Percentiles rank a stretch among this genome's conserved stretches.
Conservation (phyloP, 1,140 invertebrate species). For the Lordiphosa mommai region DNA sequence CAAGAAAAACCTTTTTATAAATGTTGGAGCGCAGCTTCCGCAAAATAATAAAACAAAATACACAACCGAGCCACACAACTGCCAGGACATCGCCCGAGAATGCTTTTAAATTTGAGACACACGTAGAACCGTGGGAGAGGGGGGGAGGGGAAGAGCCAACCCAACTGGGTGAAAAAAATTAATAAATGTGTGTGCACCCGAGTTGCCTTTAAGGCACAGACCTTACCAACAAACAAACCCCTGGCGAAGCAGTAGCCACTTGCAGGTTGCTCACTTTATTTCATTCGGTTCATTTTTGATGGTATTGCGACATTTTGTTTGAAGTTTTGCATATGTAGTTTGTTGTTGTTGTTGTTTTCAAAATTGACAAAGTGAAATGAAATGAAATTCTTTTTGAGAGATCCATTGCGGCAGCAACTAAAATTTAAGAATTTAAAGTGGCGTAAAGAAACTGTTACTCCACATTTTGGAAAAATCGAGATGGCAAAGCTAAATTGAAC, state of each 20-base stretch:
- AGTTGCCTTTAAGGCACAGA: slow-evolving; percentile 39
- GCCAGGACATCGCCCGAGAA: slow-evolving; percentile 44
- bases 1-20: slow-evolving; percentile 76
- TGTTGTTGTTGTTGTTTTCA: background rate
- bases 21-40: slow-evolving; percentile 63
- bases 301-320: background rate
- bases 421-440: no score
- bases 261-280: slow-evolving; percentile 26
- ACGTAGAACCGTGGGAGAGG: slow-evolving; percentile 1
- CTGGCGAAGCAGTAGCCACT: slow-evolving; percentile 13
- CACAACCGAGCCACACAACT: slow-evolving; percentile 25
- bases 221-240: slow-evolving; percentile 17
- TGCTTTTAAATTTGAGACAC: slow-evolving; percentile 56
- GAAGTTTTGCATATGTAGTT: slow-evolving; percentile 1
- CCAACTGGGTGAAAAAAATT: slow-evolving; percentile 34
- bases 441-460: no score
- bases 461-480: no score
- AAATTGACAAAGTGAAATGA: slow-evolving; percentile 4
- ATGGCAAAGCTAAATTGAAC: no score
- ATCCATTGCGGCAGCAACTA: no score
- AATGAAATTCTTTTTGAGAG: slow-evolving; percentile 10
- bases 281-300: slow-evolving; percentile 18
- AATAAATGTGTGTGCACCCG: slow-evolving; percentile 47
- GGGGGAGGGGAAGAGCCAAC: no score
- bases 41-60: slow-evolving; percentile 72